Evolutionary conservation across 2,113 vertebrate genomes (phyloP).

Genomic region (Sialia sialis): DNA sequence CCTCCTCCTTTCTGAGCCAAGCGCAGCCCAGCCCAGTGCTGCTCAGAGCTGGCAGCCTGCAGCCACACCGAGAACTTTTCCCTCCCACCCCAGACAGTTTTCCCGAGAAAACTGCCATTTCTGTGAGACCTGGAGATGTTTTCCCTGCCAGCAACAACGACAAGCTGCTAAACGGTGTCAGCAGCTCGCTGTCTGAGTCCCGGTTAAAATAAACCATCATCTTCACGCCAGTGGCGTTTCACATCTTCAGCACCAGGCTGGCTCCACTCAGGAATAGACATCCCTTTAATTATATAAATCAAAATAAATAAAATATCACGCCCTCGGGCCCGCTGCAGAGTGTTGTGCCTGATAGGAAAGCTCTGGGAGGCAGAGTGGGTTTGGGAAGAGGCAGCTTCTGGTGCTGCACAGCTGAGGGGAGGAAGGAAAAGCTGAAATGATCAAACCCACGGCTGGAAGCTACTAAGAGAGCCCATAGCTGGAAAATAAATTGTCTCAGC

Average conservation of each 20-base stretch:
- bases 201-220: background rate
- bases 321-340: background rate
- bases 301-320: background rate
- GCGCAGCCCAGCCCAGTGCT: fast-evolving
- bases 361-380: background rate
- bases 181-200: background rate
- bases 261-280: background rate
- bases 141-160: background rate
- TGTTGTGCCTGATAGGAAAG: background rate
- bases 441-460: background rate
- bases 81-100: background rate
- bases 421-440: background rate
- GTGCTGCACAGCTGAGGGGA: background rate
- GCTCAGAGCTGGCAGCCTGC: background rate
- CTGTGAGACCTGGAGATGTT: background rate
- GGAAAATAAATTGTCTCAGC: background rate
- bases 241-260: background rate
- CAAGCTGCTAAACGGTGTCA: background rate
- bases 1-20: fast-evolving
- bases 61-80: background rate
- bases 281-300: background rate
- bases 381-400: background rate
- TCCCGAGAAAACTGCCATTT: background rate
- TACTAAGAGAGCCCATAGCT: background rate
- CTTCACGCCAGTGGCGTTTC: background rate